These are phyloP conservation scores for Mormyrus lacerda DNA, from an alignment of 2,113 vertebrate genomes.

Conservation along the genomic window DNA sequence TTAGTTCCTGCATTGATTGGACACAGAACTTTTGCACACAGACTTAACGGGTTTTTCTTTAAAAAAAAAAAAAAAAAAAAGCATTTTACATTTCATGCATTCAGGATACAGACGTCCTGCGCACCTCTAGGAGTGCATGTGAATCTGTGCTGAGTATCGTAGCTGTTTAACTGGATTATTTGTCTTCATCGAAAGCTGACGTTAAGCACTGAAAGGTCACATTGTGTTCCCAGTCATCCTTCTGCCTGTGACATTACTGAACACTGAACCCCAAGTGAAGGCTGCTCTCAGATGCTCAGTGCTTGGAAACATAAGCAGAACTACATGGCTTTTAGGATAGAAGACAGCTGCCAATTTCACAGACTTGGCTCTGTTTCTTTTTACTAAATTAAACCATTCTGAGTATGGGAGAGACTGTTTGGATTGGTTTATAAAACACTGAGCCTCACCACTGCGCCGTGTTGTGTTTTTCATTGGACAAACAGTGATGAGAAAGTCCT, in stretches of 20 bases:
- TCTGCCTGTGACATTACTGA: neutral
- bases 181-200: neutral
- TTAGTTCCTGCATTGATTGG: neutral
- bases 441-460: neutral
- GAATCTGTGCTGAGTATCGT: neutral
- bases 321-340: neutral
- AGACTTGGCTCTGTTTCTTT: neutral
- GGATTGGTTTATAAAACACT: neutral
- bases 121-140: neutral
- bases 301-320: neutral
- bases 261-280: neutral
- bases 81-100: neutral
- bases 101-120: neutral
- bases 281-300: neutral
- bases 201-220: neutral
- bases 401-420: neutral
- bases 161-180: neutral
- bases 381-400: neutral
- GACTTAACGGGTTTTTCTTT: neutral
- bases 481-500: neutral
- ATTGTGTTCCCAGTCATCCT: neutral
- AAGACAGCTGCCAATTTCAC: constrained; percentile 16
- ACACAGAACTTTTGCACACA: neutral
- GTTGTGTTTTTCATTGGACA: neutral
- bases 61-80: neutral